A percentile compares a stretch with the other conserved stretches of the same genome.
These are phyloP conservation scores for Onthophagus sagittarius DNA, from an alignment of 2,888 invertebrate species.

Conservation along the genomic window DNA sequence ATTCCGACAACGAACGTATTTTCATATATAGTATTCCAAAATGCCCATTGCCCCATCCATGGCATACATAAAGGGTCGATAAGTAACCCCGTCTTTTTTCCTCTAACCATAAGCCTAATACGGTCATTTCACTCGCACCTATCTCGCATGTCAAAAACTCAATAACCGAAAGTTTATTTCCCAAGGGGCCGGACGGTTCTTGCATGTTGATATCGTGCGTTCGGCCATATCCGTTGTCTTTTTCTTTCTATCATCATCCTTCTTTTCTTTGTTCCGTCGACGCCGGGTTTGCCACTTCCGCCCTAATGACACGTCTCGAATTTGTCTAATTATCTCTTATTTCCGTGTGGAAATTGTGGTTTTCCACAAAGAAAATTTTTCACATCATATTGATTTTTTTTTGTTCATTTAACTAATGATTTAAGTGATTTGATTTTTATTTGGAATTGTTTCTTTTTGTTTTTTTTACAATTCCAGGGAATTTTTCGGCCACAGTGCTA, in stretches of 20 bases:
- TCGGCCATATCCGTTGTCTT: conserved; percentile 18
- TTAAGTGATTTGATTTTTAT: background rate
- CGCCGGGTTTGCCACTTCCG: background rate
- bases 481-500: background rate
- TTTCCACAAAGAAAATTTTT: background rate
- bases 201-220: conserved; percentile 29
- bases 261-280: background rate
- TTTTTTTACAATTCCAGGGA: background rate
- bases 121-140: conserved; percentile 18
- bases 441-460: background rate
- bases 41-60: background rate
- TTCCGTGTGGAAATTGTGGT: background rate
- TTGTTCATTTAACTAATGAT: background rate
- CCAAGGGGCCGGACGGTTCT: conserved; percentile 32
- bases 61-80: background rate
- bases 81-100: conserved; percentile 18
- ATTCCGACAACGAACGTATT: background rate
- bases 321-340: background rate
- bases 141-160: conserved; percentile 34
- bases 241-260: conserved; percentile 1
- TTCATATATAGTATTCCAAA: background rate
- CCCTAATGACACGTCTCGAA: background rate
- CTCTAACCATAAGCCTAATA: background rate
- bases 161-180: conserved; percentile 35
- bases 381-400: background rate